These are phyloP conservation scores for Hirtodrosophila confusa DNA, from an alignment of 2,888 invertebrate species.

Conservation along the genomic window DNA sequence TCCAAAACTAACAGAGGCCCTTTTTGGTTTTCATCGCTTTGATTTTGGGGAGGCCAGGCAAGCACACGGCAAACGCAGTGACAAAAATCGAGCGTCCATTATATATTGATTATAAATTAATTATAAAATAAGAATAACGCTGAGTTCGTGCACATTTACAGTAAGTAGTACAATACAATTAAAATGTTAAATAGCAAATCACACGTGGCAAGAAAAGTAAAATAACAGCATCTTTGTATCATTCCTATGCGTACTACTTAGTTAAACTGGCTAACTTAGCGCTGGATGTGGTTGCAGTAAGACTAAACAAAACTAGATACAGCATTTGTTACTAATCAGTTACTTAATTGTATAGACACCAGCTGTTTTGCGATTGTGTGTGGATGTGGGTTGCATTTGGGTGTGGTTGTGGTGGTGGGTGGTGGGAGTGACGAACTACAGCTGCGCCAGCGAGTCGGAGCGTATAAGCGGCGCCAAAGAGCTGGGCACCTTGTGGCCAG, in stretches of 20 bases:
- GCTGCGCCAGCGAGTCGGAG: slow-evolving; percentile 90
- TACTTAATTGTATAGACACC: slow-evolving; percentile 56
- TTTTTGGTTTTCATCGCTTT: background rate
- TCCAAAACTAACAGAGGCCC: slow-evolving; percentile 19
- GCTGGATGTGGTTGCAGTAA: slow-evolving; percentile 31
- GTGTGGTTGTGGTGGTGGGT: slow-evolving; percentile 18
- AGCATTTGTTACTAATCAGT: slow-evolving; percentile 63
- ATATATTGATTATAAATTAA: slow-evolving; percentile 23
- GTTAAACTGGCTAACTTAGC: slow-evolving; percentile 28
- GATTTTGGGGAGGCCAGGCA: slow-evolving; percentile 20
- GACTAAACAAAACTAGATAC: slow-evolving; percentile 76
- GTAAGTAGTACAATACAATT: slow-evolving; percentile 15
- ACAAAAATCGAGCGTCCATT: slow-evolving; percentile 4
- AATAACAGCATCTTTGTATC: slow-evolving; percentile 31
- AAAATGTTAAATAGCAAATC: slow-evolving; percentile 35
- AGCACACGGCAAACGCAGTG: slow-evolving; percentile 16
- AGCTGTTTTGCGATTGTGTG: slow-evolving; percentile 36
- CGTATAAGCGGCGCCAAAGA: slow-evolving; percentile 92
- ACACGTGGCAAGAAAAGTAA: slow-evolving; percentile 39
- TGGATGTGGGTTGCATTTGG: slow-evolving; percentile 19
- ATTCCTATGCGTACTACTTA: background rate
- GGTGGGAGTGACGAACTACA: slow-evolving; percentile 84
- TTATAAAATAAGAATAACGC: slow-evolving; percentile 22
- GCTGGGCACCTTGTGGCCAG: slow-evolving; percentile 90
- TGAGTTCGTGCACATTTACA: slow-evolving; percentile 11